phyloP scores from a whole-genome alignment of 2,113 vertebrate species.

The Albula goreensis region DNA sequence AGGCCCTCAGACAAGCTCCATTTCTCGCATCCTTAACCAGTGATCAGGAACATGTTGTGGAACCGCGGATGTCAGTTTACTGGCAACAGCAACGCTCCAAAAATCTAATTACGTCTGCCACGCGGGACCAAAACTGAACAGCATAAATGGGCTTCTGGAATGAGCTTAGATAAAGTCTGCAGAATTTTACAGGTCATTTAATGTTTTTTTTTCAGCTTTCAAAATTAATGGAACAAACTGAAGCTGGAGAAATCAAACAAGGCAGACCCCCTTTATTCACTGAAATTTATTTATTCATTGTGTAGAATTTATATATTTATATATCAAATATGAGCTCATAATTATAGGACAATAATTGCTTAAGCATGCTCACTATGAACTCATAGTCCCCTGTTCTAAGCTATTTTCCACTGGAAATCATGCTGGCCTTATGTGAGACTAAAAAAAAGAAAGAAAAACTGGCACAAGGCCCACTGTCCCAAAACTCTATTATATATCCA shows the following conservation, averaged over 20 bases:
- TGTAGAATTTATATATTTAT: conserved; percentile 36
- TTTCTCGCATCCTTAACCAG: conserved; percentile 18
- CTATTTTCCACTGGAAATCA: neutral
- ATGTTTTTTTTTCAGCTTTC: conserved; percentile 33
- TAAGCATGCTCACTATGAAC: conserved; percentile 21
- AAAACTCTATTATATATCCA: neutral
- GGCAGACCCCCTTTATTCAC: conserved; percentile 12
- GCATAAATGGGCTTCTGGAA: conserved; percentile 27
- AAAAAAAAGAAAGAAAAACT: neutral
- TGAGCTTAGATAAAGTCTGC: conserved; percentile 41
- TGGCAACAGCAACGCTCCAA: conserved; percentile 24
- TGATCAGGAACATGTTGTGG: conserved; percentile 11
- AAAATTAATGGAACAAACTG: conserved; percentile 35
- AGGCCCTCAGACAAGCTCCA: neutral
- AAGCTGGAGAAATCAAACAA: conserved; percentile 27
- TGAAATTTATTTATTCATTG: conserved; percentile 11
- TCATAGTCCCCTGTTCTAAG: conserved; percentile 9
- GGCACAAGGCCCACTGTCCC: neutral
- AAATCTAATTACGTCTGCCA: conserved; percentile 39
- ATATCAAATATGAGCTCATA: conserved; percentile 36
- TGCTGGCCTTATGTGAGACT: neutral
- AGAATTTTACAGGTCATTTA: conserved; percentile 40
- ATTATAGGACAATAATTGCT: conserved; percentile 37
- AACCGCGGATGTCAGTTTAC: conserved; percentile 24
- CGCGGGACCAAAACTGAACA: conserved; percentile 34